Conservation (phyloP, 2,888 invertebrate genomes). For the Trissolcus brochymenae region DNA sequence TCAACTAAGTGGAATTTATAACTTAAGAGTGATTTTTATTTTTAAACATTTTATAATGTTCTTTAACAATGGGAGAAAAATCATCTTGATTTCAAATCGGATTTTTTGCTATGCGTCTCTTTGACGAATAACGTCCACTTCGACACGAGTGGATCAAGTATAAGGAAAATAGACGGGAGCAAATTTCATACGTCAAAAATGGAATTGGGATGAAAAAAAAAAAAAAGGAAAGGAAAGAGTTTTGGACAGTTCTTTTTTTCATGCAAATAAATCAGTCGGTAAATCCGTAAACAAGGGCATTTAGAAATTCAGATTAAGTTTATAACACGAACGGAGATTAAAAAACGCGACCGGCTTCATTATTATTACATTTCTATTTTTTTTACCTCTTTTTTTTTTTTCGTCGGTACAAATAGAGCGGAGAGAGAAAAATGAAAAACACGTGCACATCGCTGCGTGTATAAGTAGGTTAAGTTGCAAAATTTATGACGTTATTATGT, state of each 20-base stretch:
- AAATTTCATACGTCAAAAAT: no score
- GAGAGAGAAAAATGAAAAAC: slow-evolving; percentile 18
- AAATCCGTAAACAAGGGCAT: no score
- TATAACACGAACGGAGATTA: slow-evolving; percentile 12
- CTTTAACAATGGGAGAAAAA: no score
- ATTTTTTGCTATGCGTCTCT: background rate
- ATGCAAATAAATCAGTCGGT: no score
- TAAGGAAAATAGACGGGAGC: no score
- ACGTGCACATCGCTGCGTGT: slow-evolving; percentile 12
- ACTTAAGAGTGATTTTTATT: no score
- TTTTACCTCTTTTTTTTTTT: background rate
- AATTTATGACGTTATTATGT: slow-evolving; percentile 41
- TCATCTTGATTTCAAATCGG: no score
- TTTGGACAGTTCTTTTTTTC: no score
- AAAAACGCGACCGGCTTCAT: slow-evolving; percentile 21
- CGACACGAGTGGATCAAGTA: background rate
- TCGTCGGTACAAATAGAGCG: slow-evolving; percentile 1
- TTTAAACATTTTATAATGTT: no score
- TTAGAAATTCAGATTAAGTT: slow-evolving; percentile 2
- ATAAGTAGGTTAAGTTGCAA: slow-evolving; percentile 40
- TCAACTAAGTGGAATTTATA: no score
- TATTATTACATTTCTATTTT: slow-evolving; percentile 37
- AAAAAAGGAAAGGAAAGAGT: no score
- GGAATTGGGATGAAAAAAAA: no score
- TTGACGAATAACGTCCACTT: slow-evolving; percentile 19